Evolutionary conservation across 2,888 invertebrate species (phyloP), one percentile per base, ranked within the genome.

Genomic region (Criorhina ranunculi): DNA sequence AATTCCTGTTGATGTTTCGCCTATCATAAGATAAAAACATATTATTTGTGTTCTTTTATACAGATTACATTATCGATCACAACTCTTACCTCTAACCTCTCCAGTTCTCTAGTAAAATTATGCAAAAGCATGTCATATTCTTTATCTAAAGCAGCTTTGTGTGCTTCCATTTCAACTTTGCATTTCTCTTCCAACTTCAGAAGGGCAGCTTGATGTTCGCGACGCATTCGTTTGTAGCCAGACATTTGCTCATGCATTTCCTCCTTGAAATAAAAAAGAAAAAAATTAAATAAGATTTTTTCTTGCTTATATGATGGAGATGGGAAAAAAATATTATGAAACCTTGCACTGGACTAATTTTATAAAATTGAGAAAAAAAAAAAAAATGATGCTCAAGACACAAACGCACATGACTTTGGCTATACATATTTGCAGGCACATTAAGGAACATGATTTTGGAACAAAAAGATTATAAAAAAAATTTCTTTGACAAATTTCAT

Each of bases 161-260:
- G 98, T 89, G 96, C 96, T 90, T 99, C 99, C 95, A 99, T 97
- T 93, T 99, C 99, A 89, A 97, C 95, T 92, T 97, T 96, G 93
- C 98, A 98, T 89, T 96, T 96, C 91, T 98, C 98, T 92, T 99
- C 99, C 88, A 99, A 94, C 94, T 98, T 96, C 59, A 96, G 93
- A 89, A 99, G 93, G 87, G 98, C 98, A 88, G 98, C 97, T 92
- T 99, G 99, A 92, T 99, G 99, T 91, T 98, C 98, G 87, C 98
- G 95, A 86, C 99, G 94, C 97, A 99, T 98, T 87, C 99, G 94
- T 93, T 99, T 99, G 93, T 99, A 99, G 19, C 98, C 98, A 67
- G 98, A 96, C 98, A 99, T 99, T 93, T 99, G 99, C 92, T 99
- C 99, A 93, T 98, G 97, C 96, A 99, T 98, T 93, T 99, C 99